These are phyloP conservation scores for Sinocyclocheilus rhinocerous DNA, from an alignment of 2,113 vertebrate species.

Conservation along the genomic window DNA sequence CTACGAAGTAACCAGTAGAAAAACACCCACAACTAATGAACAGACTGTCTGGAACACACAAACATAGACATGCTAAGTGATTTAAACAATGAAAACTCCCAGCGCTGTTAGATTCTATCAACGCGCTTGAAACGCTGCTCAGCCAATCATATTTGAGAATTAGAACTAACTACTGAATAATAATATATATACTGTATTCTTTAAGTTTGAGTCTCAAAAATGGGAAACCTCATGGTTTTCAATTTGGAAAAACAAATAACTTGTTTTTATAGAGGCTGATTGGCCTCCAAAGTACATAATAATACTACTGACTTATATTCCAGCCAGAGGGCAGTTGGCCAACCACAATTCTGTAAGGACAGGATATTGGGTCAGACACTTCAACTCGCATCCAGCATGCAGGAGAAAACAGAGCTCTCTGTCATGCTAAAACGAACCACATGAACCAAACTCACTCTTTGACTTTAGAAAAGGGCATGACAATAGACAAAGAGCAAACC, in stretches of 20 bases:
- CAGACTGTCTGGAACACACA: too few species aligned
- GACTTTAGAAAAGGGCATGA: conserved; percentile 37
- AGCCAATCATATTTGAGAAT: neutral
- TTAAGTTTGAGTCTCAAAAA: neutral
- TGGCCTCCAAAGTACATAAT: neutral
- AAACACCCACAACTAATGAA: too few species aligned
- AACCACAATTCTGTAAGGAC: conserved; percentile 12
- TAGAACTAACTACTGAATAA: neutral
- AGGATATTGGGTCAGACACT: conserved; percentile 13
- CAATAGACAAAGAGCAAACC: conserved; percentile 46
- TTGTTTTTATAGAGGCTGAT: neutral
- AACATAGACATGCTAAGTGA: too few species aligned
- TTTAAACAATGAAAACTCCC: neutral
- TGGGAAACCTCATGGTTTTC: neutral
- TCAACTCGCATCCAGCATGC: conserved; percentile 10
- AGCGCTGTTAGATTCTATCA: neutral
- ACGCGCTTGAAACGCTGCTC: neutral
- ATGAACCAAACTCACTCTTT: conserved; percentile 25
- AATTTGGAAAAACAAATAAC: conserved; percentile 11
- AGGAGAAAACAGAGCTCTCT: conserved; percentile 11
- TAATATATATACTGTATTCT: neutral
- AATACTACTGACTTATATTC: conserved; percentile 22
- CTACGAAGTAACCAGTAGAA: too few species aligned
- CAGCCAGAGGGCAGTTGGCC: neutral
- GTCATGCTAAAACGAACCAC: conserved; percentile 15